Conservation (phyloP, 92 coral and sea anemone genomes). For the Umimayanthus chanpuru region DNA sequence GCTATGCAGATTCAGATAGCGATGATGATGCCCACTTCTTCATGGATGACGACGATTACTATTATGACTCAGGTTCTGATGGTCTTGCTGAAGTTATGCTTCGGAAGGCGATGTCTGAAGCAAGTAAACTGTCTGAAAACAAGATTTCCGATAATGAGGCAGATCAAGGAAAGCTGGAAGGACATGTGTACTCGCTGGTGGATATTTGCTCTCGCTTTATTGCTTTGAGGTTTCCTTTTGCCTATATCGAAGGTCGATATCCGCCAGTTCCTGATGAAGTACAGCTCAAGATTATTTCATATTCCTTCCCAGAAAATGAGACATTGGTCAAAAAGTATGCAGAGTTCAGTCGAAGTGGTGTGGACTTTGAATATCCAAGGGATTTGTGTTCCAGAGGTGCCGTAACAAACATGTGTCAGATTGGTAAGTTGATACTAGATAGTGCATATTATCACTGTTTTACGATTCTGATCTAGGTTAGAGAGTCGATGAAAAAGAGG, state of each 20-base stretch:
- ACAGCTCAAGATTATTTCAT: constrained; percentile 79
- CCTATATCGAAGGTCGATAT: constrained; percentile 81
- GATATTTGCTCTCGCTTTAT: constrained; percentile 76
- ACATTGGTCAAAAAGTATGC: constrained; percentile 80
- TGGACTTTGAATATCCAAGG: constrained; percentile 56
- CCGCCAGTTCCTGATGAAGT: constrained; percentile 95
- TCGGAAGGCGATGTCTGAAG: background rate
- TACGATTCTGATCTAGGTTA: too few relatives aligned
- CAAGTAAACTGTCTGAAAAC: background rate
- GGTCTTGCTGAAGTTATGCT: background rate
- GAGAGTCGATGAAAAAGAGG: too few relatives aligned
- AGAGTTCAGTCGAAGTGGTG: constrained; percentile 63
- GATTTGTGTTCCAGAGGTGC: constrained; percentile 54
- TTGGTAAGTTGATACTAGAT: constrained; percentile 66
- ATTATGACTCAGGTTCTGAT: constrained; percentile 36
- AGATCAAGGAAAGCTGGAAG: constrained; percentile 4
- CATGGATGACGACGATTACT: constrained; percentile 17
- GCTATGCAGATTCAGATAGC: background rate
- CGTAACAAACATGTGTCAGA: constrained; percentile 82
- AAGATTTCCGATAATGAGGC: background rate
- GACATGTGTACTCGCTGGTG: constrained; percentile 58
- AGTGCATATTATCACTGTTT: too few relatives aligned
- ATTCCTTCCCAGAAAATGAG: constrained; percentile 86
- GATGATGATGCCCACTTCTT: constrained; percentile 12
- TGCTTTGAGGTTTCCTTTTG: constrained; percentile 87